Evolutionary conservation across 2,888 invertebrate species (phyloP).

Genomic region (Drosophila peninsularis): DNA sequence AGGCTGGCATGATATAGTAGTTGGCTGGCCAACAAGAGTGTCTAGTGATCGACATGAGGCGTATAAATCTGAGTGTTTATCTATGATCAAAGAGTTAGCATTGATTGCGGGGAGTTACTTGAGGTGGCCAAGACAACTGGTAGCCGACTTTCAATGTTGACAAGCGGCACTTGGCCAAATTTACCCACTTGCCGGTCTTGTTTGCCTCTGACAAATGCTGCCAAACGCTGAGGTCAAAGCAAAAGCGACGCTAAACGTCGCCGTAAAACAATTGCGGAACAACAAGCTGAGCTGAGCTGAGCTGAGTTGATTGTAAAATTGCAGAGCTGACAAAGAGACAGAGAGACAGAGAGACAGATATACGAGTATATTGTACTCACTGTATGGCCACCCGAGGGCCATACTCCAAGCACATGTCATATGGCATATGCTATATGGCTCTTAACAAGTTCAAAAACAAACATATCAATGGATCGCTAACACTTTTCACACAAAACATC

Average conservation of each 20-base stretch:
- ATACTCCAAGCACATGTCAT: not conserved
- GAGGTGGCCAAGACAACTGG: constrained; percentile 16
- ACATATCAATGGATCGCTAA: constrained; percentile 31
- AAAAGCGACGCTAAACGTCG: constrained; percentile 42
- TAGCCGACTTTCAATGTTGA: constrained; percentile 41
- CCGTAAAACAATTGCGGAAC: constrained; percentile 71
- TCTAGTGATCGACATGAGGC: not conserved
- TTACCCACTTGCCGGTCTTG: constrained; percentile 36
- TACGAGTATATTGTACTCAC: constrained; percentile 1
- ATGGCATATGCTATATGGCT: not conserved
- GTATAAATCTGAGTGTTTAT: not conserved
- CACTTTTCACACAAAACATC: constrained; percentile 29
- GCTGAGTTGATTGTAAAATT: constrained; percentile 19
- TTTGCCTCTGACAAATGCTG: constrained; percentile 54
- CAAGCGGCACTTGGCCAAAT: constrained; percentile 49
- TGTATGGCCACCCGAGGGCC: not conserved
- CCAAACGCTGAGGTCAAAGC: constrained; percentile 56
- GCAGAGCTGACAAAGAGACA: constrained; percentile 24
- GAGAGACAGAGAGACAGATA: constrained; percentile 6
- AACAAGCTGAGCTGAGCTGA: constrained; percentile 14
- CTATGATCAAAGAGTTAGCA: constrained; percentile 33
- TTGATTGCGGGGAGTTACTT: constrained; percentile 19
- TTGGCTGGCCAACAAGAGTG: constrained; percentile 16
- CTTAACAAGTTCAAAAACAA: constrained; percentile 2
- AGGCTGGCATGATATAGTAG: constrained; percentile 2